These are phyloP conservation scores for Etheostoma perlongum DNA, from an alignment of 2,797 vertebrate species.

Conservation along the genomic window DNA sequence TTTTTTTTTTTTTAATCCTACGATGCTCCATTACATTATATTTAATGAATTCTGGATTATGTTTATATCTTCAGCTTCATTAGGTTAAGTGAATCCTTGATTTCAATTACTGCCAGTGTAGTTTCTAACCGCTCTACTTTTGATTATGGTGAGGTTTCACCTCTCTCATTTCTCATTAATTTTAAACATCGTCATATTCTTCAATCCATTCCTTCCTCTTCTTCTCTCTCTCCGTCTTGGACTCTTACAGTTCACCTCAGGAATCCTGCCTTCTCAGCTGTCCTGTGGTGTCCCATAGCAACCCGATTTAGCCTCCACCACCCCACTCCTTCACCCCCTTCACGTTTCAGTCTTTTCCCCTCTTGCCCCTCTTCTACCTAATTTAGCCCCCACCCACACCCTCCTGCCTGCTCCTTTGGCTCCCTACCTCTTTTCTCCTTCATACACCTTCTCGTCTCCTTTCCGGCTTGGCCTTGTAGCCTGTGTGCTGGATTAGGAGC, in stretches of 20 bases:
- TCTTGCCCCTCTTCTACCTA: constrained; percentile 33
- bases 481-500: constrained; percentile 66
- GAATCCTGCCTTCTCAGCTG: constrained; percentile 87
- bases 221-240: constrained; percentile 58
- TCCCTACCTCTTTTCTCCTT: constrained; percentile 10
- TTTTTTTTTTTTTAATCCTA: constrained; percentile 2
- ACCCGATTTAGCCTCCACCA: constrained; percentile 80
- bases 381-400: constrained; percentile 43
- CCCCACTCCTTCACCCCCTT: constrained; percentile 19
- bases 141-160: constrained; percentile 14
- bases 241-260: constrained; percentile 75
- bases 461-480: constrained; percentile 40
- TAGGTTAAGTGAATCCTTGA: constrained; percentile 20
- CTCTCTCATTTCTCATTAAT: no score
- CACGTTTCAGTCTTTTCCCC: neutral
- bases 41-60: constrained; percentile 33
- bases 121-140: neutral
- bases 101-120: constrained; percentile 19
- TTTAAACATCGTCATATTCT: constrained; percentile 30
- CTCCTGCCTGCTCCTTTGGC: constrained; percentile 14
- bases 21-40: neutral
- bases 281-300: constrained; percentile 82
- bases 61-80: constrained; percentile 24
- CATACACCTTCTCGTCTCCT: constrained; percentile 39
- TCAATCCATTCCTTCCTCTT: constrained; percentile 57